These are phyloP conservation scores for Didymodactylos carnosus DNA, from an alignment of 2,888 invertebrate species.

Conservation along the genomic window DNA sequence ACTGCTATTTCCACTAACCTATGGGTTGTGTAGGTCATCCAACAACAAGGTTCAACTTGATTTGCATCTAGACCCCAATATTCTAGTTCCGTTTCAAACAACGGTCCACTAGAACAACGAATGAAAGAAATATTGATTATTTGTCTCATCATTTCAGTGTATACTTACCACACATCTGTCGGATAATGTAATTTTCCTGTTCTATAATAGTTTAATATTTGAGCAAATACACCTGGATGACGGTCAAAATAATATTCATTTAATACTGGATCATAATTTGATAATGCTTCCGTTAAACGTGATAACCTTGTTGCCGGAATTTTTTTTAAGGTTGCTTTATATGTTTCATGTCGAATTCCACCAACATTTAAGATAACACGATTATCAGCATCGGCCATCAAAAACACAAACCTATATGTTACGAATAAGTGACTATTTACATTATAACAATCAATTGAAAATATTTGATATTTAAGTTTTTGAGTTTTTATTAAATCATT, in stretches of 20 bases:
- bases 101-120: too few relatives aligned
- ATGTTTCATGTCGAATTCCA: conserved; percentile 71
- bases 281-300: conserved; percentile 77
- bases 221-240: conserved; percentile 87
- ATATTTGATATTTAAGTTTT: too few relatives aligned
- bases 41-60: conserved; percentile 97
- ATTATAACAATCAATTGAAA: too few relatives aligned
- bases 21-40: conserved; percentile 83
- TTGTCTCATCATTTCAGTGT: too few relatives aligned
- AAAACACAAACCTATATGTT: not conserved
- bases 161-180: conserved; percentile 80
- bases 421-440: too few relatives aligned
- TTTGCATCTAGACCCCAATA: conserved; percentile 98
- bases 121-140: too few relatives aligned
- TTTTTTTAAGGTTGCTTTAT: conserved; percentile 62
- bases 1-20: conserved; percentile 22
- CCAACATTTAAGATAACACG: conserved; percentile 94
- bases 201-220: conserved; percentile 82
- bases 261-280: conserved; percentile 93
- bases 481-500: too few relatives aligned
- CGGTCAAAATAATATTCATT: conserved; percentile 96
- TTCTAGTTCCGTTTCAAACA: conserved; percentile 95
- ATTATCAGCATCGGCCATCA: conserved; percentile 55
- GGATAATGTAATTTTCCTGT: conserved; percentile 97
- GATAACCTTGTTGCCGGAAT: conserved; percentile 86